A percentile compares a stretch with the other conserved stretches of the same genome.
phyloP scores from a whole-genome alignment of 2,797 vertebrate genomes.

The Synanceia verrucosa region DNA sequence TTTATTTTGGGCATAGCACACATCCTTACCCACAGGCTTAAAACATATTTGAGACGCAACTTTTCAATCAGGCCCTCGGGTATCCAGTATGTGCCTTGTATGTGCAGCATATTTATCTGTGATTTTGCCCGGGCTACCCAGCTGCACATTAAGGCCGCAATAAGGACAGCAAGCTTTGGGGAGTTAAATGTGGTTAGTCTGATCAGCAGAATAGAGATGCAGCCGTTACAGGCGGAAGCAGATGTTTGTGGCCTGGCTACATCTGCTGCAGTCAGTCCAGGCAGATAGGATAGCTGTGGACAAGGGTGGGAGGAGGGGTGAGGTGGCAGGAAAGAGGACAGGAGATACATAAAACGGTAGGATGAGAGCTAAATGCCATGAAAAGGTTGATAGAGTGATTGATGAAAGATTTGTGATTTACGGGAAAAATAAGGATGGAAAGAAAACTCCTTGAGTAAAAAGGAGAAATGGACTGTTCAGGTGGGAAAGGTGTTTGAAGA shows the following conservation, averaged over 20 bases:
- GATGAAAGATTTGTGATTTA: constrained; percentile 48
- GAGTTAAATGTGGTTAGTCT: constrained; percentile 74
- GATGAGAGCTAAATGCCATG: constrained; percentile 38
- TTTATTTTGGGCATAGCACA: not conserved
- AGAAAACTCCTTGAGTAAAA: constrained; percentile 37
- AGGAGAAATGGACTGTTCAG: constrained; percentile 49
- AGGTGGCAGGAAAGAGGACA: constrained; percentile 11
- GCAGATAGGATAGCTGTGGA: constrained; percentile 56
- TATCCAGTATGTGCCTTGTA: constrained; percentile 34
- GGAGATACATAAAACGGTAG: not conserved
- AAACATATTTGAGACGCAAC: constrained; percentile 18
- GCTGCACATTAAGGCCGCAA: constrained; percentile 75
- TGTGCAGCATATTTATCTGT: constrained; percentile 63
- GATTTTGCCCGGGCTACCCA: constrained; percentile 66
- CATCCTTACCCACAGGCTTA: not conserved
- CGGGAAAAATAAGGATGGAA: constrained; percentile 11
- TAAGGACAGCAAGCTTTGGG: constrained; percentile 71
- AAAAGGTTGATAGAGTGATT: constrained; percentile 43
- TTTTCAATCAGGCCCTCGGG: constrained; percentile 30
- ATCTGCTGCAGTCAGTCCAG: constrained; percentile 74
- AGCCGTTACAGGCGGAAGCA: constrained; percentile 72
- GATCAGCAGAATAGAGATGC: constrained; percentile 74
- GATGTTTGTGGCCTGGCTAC: constrained; percentile 76
- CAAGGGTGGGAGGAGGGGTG: constrained; percentile 10
- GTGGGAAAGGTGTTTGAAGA: constrained; percentile 55